Evolutionary conservation across 2,113 vertebrate genomes (phyloP).

Genomic region (Dermatemys mawii): DNA sequence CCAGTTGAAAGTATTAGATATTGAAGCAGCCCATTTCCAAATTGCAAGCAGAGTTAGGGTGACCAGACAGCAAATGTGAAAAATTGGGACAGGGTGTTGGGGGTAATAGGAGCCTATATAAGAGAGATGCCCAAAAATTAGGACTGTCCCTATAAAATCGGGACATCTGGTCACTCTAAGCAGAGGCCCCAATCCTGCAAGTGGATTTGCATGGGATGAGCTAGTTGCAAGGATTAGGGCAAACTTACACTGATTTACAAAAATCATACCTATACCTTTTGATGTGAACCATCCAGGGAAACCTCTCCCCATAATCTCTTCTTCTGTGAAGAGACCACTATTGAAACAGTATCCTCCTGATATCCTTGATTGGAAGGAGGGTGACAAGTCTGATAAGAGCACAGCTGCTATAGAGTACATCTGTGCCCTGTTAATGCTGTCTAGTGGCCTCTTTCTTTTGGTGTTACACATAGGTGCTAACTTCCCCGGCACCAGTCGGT

Average conservation of each 20-base stretch:
- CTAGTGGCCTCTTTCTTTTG: neutral
- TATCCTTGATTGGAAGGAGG: neutral
- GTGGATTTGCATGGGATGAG: neutral
- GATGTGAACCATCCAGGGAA: neutral
- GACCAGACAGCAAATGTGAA: too few species aligned
- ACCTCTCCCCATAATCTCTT: neutral
- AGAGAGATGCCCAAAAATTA: too few species aligned
- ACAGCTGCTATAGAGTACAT: neutral
- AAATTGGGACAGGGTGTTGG: too few species aligned
- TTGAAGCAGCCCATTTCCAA: neutral
- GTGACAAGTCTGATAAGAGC: fast-evolving
- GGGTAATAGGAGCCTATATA: too few species aligned
- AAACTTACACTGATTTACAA: neutral
- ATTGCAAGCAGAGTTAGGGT: neutral
- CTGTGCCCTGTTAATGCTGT: neutral
- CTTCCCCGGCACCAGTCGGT: too few species aligned
- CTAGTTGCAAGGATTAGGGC: neutral
- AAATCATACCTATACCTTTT: neutral
- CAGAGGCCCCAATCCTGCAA: neutral
- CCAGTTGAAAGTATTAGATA: neutral
- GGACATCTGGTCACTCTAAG: too few species aligned
- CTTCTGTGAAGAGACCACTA: neutral
- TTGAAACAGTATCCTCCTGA: neutral
- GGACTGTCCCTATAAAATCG: too few species aligned
- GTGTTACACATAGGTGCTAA: too few species aligned